These are phyloP conservation scores for Holcopasites calliopsidis DNA, from an alignment of 1,140 invertebrate species.

Conservation along the genomic window DNA sequence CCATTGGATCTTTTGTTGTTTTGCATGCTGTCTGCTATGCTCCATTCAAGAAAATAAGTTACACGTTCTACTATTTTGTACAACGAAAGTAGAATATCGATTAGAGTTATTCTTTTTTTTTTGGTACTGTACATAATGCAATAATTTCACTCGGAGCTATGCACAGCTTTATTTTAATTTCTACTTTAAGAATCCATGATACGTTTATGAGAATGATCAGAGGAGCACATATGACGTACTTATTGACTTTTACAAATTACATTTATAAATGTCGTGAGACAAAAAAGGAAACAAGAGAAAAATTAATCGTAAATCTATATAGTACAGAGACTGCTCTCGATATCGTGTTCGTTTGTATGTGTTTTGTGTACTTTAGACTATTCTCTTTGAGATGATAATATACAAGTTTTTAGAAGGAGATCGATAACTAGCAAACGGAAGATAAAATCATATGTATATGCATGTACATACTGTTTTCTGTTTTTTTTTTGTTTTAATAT, in stretches of 20 bases:
- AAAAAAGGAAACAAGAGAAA: background rate
- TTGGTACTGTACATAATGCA: constrained; percentile 53
- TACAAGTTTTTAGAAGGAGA: background rate
- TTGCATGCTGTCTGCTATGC: constrained; percentile 76
- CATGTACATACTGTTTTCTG: constrained; percentile 55
- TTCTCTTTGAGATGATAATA: constrained; percentile 4
- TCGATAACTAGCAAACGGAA: constrained; percentile 11
- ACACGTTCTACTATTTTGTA: constrained; percentile 62
- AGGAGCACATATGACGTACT: background rate
- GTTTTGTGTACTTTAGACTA: constrained; percentile 10
- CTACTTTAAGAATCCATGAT: constrained; percentile 72
- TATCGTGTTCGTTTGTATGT: constrained; percentile 16
- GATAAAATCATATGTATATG: constrained; percentile 51
- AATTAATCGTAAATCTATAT: background rate
- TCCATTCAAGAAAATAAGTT: constrained; percentile 66
- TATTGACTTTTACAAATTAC: constrained; percentile 9
- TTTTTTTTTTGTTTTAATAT: constrained; percentile 24
- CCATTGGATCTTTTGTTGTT: constrained; percentile 73
- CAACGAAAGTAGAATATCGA: constrained; percentile 66
- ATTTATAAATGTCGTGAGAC: background rate
- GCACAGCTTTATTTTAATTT: constrained; percentile 62
- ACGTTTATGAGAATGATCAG: background rate
- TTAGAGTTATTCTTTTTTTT: constrained; percentile 51
- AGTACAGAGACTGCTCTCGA: background rate
- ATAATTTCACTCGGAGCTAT: constrained; percentile 58